Percentiles rank a stretch among this genome's conserved stretches.
phyloP scores from a whole-genome alignment of 2,888 invertebrate species.

The Cryptocephalus primarius region DNA sequence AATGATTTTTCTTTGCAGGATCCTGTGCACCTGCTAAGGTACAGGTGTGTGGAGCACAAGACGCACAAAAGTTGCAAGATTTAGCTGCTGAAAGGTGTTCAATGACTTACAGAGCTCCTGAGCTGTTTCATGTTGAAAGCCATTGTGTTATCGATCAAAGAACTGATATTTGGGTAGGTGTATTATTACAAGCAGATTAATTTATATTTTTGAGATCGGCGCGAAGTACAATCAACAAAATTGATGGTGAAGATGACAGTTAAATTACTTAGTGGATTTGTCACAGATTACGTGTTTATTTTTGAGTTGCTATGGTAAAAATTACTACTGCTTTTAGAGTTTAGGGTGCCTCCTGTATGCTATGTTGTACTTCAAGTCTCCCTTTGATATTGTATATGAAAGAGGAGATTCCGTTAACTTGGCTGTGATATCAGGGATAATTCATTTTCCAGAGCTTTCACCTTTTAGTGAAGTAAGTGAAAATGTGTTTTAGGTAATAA shows the following conservation, averaged over 20 bases:
- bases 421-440: constrained; percentile 66
- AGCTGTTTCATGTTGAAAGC: constrained; percentile 75
- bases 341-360: constrained; percentile 79
- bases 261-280: no score
- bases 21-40: constrained; percentile 54
- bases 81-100: constrained; percentile 74
- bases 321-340: constrained; percentile 43
- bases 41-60: constrained; percentile 54
- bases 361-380: constrained; percentile 74
- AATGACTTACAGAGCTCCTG: constrained; percentile 82
- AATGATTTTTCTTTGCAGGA: constrained; percentile 34
- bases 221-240: no score
- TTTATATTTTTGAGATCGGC: no score
- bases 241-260: no score
- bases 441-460: constrained; percentile 57
- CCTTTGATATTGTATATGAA: constrained; percentile 74
- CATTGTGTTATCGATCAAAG: constrained; percentile 71
- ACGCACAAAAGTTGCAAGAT: constrained; percentile 64
- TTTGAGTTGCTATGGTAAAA: background rate
- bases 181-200: background rate
- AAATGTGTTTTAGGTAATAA: no score
- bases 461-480: constrained; percentile 48
- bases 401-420: constrained; percentile 79
- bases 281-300: background rate
- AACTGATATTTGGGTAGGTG: constrained; percentile 73